Conservation (phyloP, 1,140 invertebrate species). For the Drosophila miranda region DNA sequence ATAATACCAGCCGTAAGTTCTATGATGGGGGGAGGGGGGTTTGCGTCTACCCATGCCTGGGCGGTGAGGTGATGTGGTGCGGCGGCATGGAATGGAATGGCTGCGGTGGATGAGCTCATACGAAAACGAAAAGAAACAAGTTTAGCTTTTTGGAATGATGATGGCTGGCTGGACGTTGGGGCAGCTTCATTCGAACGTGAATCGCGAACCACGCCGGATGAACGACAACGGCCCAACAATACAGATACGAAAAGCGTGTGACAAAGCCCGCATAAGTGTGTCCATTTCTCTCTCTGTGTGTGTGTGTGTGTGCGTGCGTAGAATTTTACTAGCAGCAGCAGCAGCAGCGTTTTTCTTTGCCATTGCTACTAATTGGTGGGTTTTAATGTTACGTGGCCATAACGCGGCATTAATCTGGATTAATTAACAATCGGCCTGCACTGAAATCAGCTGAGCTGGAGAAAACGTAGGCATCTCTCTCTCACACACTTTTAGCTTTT, state of each 20-base stretch:
- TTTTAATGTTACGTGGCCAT: conserved; percentile 1
- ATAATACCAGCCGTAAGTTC: conserved; percentile 31
- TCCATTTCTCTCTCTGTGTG: conserved; percentile 20
- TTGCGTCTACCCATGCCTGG: background rate
- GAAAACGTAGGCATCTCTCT: conserved; percentile 17
- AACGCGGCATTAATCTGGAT: too few species aligned
- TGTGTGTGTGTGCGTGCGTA: conserved; percentile 21
- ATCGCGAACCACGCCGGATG: conserved; percentile 54
- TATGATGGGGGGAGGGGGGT: background rate
- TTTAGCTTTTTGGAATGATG: conserved; percentile 72
- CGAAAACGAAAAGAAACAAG: conserved; percentile 69
- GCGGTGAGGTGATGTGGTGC: conserved; percentile 18
- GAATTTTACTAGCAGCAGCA: conserved; percentile 37
- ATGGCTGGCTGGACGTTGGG: conserved; percentile 17
- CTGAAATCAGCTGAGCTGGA: conserved; percentile 17
- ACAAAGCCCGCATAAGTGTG: conserved; percentile 27
- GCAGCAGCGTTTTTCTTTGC: conserved; percentile 34
- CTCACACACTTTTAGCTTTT: conserved; percentile 1
- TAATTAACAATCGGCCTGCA: too few species aligned
- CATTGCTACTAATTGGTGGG: conserved; percentile 53
- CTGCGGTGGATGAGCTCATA: conserved; percentile 69
- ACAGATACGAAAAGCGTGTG: conserved; percentile 55
- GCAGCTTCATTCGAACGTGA: conserved; percentile 59
- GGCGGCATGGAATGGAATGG: conserved; percentile 10
- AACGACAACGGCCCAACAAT: conserved; percentile 13